Evolutionary conservation across 2,113 vertebrate species (phyloP).

Genomic region (Petroica traversi): DNA sequence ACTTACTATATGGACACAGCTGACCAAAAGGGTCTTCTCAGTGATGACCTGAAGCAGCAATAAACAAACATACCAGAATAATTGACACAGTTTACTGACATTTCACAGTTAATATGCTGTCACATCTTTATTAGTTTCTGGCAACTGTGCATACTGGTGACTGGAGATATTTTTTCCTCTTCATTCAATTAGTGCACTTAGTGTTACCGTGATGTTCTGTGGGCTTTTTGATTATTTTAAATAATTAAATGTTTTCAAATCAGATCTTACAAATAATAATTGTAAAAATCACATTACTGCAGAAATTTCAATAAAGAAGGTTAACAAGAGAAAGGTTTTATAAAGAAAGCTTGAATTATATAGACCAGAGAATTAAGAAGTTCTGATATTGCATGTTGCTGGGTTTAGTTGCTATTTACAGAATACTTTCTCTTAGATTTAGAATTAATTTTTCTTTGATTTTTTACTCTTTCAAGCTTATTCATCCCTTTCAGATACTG

Average conservation of each 20-base stretch:
- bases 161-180: background rate
- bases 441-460: background rate
- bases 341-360: background rate
- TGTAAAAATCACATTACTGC: background rate
- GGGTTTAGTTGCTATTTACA: background rate
- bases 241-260: no score
- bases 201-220: background rate
- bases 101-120: conserved; percentile 38
- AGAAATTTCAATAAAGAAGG: background rate
- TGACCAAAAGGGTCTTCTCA: conserved; percentile 41
- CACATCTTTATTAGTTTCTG: conserved; percentile 1
- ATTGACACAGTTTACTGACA: conserved; percentile 1
- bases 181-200: background rate
- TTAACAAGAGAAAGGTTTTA: background rate
- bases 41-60: background rate
- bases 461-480: background rate
- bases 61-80: conserved; percentile 32
- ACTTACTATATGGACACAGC: background rate
- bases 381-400: background rate
- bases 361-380: background rate
- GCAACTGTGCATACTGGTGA: background rate
- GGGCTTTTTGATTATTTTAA: background rate
- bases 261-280: background rate
- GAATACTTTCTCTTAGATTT: background rate
- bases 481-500: background rate